A percentile compares a stretch with the other conserved stretches of the same genome.
These are phyloP conservation scores for Argyrosomus regius DNA, from an alignment of 2,797 vertebrate genomes.

Conservation along the genomic window DNA sequence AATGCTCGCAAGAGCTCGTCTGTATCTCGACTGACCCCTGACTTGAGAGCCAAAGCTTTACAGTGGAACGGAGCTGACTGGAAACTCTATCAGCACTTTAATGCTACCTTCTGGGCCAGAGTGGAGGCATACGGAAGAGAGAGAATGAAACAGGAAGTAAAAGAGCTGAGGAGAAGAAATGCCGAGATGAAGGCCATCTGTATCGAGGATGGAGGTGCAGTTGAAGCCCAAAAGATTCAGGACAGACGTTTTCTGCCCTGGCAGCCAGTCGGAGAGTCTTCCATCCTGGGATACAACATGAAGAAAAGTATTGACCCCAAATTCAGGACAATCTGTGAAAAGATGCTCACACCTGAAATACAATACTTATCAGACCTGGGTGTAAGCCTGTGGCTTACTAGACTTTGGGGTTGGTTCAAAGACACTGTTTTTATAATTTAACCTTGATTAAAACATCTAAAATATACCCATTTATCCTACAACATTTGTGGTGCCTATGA, in stretches of 20 bases:
- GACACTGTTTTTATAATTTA: constrained; percentile 44
- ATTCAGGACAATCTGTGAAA: constrained; percentile 89
- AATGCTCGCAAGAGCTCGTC: constrained; percentile 88
- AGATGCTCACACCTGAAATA: constrained; percentile 97
- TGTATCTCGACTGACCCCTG: constrained; percentile 82
- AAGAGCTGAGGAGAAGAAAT: constrained; percentile 86
- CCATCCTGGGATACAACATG: constrained; percentile 95
- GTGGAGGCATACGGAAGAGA: constrained; percentile 89
- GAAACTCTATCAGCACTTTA: constrained; percentile 93
- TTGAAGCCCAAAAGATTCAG: constrained; percentile 88
- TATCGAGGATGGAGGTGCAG: constrained; percentile 87
- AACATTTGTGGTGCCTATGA: not conserved
- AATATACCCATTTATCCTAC: not conserved
- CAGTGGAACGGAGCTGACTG: constrained; percentile 92
- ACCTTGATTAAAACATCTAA: not conserved
- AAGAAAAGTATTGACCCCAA: constrained; percentile 86
- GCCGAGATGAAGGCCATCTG: constrained; percentile 90
- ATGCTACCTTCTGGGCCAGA: constrained; percentile 91
- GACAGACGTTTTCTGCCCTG: constrained; percentile 91
- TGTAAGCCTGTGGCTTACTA: constrained; percentile 92
- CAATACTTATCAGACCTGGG: constrained; percentile 93
- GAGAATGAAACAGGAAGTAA: constrained; percentile 89
- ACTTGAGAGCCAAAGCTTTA: constrained; percentile 87
- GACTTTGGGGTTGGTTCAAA: constrained; percentile 90
- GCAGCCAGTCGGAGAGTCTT: constrained; percentile 92